Evolutionary conservation across 2,113 vertebrate genomes (phyloP).

Genomic region (Gavialis gangeticus): DNA sequence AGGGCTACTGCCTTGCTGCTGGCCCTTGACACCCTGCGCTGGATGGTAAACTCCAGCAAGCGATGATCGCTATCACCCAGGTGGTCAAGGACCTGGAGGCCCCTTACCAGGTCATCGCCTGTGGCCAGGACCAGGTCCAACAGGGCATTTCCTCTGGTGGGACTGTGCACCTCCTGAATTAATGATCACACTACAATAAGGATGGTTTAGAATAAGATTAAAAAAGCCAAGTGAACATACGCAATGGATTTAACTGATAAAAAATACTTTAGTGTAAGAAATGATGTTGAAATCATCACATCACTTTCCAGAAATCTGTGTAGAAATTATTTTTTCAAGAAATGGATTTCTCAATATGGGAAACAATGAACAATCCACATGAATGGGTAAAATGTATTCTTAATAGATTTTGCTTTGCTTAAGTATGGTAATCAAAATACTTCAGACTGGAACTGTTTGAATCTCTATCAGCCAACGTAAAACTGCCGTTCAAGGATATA

Average conservation of each 20-base stretch:
- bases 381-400: not conserved
- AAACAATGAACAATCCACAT: not conserved
- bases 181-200: not conserved
- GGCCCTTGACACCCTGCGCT: no score
- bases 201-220: not conserved
- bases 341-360: not conserved
- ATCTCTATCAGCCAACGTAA: not conserved
- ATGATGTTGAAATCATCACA: not conserved
- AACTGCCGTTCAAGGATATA: not conserved
- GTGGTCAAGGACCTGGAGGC: no score
- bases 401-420: not conserved
- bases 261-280: slow-evolving; percentile 50
- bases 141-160: no score
- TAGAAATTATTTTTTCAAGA: slow-evolving; percentile 29
- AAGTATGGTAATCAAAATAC: slow-evolving; percentile 12
- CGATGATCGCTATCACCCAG: no score
- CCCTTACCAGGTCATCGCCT: no score
- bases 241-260: not conserved
- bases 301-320: not conserved
- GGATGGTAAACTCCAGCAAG: no score
- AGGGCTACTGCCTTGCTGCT: no score
- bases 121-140: no score
- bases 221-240: slow-evolving; percentile 38
- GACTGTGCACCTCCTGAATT: not conserved
- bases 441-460: not conserved